phyloP scores from a whole-genome alignment of 2,113 vertebrate species.

The Nothoprocta pentlandii region DNA sequence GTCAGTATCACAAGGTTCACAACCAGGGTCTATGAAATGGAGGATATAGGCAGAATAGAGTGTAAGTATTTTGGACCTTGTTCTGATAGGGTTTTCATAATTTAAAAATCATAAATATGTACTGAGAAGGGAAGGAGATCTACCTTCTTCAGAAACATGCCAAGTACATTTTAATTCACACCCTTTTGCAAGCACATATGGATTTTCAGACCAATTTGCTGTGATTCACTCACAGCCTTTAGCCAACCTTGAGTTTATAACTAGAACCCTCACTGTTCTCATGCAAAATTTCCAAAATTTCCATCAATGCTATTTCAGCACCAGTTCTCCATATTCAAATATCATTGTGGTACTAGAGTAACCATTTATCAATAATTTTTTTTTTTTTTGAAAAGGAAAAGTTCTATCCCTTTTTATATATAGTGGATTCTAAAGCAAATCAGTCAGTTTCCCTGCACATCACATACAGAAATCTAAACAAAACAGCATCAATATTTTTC shows the following conservation, averaged over 20 bases:
- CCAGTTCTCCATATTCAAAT: neutral
- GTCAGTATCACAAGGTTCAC: neutral
- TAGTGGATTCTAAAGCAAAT: neutral
- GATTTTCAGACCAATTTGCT: neutral
- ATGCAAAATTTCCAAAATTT: slow-evolving; percentile 12
- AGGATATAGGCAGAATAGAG: neutral
- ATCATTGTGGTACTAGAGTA: neutral
- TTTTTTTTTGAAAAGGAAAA: neutral
- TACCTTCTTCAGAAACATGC: neutral
- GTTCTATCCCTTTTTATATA: neutral
- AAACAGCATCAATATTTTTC: neutral
- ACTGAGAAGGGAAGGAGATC: neutral
- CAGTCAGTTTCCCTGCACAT: neutral
- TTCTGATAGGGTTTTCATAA: neutral
- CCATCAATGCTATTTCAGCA: neutral
- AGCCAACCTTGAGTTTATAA: neutral
- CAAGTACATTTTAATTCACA: neutral
- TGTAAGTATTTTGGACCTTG: neutral
- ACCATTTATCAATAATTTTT: neutral
- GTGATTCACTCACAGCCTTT: neutral
- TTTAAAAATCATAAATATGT: neutral
- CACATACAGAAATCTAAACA: neutral
- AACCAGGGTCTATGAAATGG: neutral
- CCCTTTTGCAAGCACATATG: neutral
- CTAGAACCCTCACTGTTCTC: neutral